Evolutionary conservation across 2,888 invertebrate genomes (phyloP).

Genomic region (Heliconius ethilla): DNA sequence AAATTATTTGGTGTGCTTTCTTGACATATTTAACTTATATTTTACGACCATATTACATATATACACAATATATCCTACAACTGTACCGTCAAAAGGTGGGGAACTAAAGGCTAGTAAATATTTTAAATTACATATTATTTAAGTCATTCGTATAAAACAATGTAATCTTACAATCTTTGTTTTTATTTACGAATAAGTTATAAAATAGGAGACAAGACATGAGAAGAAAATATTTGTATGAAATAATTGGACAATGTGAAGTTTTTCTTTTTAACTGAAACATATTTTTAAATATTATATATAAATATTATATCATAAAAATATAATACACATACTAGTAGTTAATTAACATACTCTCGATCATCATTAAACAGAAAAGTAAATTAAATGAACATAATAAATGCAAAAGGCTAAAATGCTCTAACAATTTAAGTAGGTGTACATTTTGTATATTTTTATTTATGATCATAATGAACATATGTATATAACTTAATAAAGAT

Average conservation of each 20-base stretch:
- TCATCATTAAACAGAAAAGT: neutral
- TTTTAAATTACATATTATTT: slow-evolving; percentile 8
- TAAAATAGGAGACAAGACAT: neutral
- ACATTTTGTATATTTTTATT: neutral
- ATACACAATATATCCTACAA: slow-evolving; percentile 10
- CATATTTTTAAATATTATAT: neutral
- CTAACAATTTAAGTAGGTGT: neutral
- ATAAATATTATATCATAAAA: too few relatives aligned
- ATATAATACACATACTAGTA: neutral
- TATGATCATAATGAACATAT: neutral
- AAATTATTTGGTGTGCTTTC: slow-evolving; percentile 34
- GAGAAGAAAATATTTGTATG: neutral
- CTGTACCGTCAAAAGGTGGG: slow-evolving; percentile 24
- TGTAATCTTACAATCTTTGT: neutral
- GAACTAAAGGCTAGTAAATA: slow-evolving; percentile 10
- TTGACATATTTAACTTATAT: slow-evolving; percentile 19
- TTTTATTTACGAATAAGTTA: neutral
- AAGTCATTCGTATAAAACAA: neutral
- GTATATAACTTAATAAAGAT: neutral
- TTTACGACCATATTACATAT: slow-evolving; percentile 23
- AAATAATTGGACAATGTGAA: neutral
- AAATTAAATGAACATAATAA: slow-evolving; percentile 18
- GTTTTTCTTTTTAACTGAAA: too few relatives aligned
- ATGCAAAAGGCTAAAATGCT: slow-evolving; percentile 19
- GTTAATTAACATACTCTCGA: neutral